phyloP scores from a whole-genome alignment of 2,113 vertebrate genomes.

The Pelvicachromis taeniatus region DNA sequence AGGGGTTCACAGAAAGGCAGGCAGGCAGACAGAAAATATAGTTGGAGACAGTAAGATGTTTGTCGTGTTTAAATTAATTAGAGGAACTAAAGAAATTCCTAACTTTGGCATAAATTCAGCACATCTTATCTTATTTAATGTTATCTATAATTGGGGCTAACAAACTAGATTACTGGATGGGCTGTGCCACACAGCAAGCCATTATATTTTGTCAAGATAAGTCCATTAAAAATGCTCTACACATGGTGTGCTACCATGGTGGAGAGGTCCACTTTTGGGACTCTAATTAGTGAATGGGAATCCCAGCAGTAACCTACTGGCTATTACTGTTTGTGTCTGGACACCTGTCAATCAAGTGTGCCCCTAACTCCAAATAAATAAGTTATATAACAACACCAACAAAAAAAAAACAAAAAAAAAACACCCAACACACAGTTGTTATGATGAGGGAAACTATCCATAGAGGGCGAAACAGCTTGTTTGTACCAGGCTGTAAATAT shows the following conservation, averaged over 20 bases:
- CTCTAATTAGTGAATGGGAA: not conserved
- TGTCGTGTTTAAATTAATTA: not conserved
- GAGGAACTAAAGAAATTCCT: not conserved
- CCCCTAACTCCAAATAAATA: not conserved
- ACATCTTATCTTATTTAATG: not conserved
- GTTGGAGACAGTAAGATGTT: not conserved
- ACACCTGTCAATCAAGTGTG: not conserved
- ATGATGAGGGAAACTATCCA: not conserved
- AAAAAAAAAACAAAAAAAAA: not conserved
- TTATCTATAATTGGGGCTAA: not conserved
- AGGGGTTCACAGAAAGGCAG: not conserved
- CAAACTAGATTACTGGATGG: not conserved
- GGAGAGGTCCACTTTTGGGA: not conserved
- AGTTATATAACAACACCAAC: not conserved
- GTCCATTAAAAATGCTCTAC: not conserved
- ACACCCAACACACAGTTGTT: not conserved
- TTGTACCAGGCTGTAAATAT: not conserved
- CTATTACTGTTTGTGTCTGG: not conserved
- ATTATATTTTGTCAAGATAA: not conserved
- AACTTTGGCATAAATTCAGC: not conserved
- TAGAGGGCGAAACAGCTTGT: not conserved
- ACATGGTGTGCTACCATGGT: not conserved
- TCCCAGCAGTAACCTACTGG: not conserved
- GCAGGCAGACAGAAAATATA: not conserved
- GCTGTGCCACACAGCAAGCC: not conserved